These are phyloP conservation scores for Druon quercuslanigerum DNA, from an alignment of 1,140 invertebrate species.

Conservation along the genomic window DNA sequence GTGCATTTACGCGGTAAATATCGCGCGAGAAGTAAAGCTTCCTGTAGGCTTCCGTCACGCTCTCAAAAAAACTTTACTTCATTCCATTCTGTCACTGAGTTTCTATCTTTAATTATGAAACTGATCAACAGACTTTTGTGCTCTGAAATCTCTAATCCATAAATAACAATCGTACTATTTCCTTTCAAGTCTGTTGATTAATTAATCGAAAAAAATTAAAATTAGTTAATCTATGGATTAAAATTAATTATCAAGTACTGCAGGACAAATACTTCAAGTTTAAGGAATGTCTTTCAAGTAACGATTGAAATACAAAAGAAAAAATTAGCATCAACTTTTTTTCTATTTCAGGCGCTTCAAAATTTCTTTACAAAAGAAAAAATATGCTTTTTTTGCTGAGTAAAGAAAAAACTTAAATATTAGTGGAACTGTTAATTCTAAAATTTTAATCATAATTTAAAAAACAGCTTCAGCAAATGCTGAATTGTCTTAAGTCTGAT, in stretches of 20 bases:
- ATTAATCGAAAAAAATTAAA: conserved; percentile 8
- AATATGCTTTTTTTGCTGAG: not conserved
- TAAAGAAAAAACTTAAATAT: not conserved
- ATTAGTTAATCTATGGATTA: conserved; percentile 6
- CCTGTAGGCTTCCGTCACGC: too few species aligned
- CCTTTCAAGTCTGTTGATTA: conserved; percentile 2
- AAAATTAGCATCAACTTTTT: too few species aligned
- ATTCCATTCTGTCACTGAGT: not conserved
- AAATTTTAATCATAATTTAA: not conserved
- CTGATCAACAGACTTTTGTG: not conserved
- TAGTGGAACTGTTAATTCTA: not conserved
- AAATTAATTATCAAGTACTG: conserved; percentile 4
- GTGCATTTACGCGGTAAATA: too few species aligned
- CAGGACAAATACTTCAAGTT: not conserved
- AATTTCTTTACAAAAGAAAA: not conserved
- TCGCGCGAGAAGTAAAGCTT: too few species aligned
- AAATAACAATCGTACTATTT: conserved; percentile 22
- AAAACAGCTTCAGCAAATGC: not conserved
- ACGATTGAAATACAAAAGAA: not conserved
- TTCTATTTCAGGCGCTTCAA: too few species aligned
- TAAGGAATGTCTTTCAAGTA: conserved; percentile 1
- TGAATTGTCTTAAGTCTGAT: conserved; percentile 11
- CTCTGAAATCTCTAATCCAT: not conserved
- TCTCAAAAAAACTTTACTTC: not conserved
- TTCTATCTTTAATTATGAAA: too few species aligned